phyloP scores from a whole-genome alignment of 2,113 vertebrate genomes.

The Lamprotornis superbus region DNA sequence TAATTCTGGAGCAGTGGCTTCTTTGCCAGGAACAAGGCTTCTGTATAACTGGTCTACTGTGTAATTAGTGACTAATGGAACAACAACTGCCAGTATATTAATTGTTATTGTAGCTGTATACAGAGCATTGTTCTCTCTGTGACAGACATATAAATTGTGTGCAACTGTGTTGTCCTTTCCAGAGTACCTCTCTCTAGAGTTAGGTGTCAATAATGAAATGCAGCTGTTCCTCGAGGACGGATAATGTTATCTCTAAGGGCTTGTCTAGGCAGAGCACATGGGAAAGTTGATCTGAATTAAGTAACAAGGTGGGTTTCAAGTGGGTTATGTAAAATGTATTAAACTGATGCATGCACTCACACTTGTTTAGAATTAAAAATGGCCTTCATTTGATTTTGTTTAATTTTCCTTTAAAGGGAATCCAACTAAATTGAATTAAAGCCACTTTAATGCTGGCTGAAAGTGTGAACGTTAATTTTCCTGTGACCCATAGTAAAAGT shows the following conservation, averaged over 20 bases:
- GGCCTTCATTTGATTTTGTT: not conserved
- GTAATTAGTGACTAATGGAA: constrained; percentile 59
- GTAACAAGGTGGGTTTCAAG: constrained; percentile 41
- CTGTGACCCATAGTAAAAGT: not conserved
- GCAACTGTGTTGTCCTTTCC: constrained; percentile 1
- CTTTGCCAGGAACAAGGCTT: constrained; percentile 32
- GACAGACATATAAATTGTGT: constrained; percentile 28
- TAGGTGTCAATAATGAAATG: constrained; percentile 51
- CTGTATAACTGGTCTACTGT: not conserved
- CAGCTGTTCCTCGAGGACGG: not conserved
- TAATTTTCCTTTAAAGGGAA: constrained; percentile 43
- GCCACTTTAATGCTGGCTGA: not conserved
- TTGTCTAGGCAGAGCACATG: not conserved
- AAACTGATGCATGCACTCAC: not conserved
- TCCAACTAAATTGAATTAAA: constrained; percentile 47
- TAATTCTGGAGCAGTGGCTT: not conserved
- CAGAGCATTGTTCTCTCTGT: constrained; percentile 3
- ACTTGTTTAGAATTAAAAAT: constrained; percentile 1
- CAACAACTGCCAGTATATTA: constrained; percentile 31
- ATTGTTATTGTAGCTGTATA: constrained; percentile 15
- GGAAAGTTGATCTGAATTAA: constrained; percentile 52
- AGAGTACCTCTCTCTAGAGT: not conserved
- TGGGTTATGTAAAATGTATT: constrained; percentile 37
- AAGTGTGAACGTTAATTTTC: not conserved
- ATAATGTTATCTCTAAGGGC: constrained; percentile 7